These are phyloP conservation scores for Coleophora flavipennella DNA, from an alignment of 2,888 invertebrate species.

Conservation along the genomic window DNA sequence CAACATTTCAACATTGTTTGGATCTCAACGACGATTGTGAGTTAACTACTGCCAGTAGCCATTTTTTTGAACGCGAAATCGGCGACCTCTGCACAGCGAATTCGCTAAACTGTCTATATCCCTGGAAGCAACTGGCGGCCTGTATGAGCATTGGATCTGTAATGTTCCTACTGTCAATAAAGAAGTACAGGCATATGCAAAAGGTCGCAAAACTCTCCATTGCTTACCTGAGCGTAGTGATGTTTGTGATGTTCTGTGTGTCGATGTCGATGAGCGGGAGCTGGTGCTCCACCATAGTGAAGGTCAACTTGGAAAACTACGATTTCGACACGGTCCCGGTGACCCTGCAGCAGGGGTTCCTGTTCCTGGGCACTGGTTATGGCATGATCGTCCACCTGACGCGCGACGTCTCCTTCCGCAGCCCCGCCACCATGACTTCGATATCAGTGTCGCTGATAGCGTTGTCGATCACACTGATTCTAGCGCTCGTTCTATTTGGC, in stretches of 20 bases:
- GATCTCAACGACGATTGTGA: conserved; percentile 55
- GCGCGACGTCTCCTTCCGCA: conserved; percentile 45
- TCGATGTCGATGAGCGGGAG: conserved; percentile 45
- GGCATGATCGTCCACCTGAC: conserved; percentile 46
- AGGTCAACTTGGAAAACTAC: conserved; percentile 25
- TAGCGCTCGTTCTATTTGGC: conserved; percentile 39
- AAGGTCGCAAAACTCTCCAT: conserved; percentile 30
- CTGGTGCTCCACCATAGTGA: conserved; percentile 41
- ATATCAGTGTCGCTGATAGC: conserved; percentile 39
- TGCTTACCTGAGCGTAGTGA: conserved; percentile 28
- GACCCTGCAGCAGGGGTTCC: conserved; percentile 32
- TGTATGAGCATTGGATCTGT: conserved; percentile 23
- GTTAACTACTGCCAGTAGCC: conserved; percentile 49
- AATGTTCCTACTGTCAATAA: conserved; percentile 42
- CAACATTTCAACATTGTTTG: conserved; percentile 53
- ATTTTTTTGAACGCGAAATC: conserved; percentile 50
- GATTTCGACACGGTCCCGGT: conserved; percentile 22
- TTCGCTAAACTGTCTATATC: conserved; percentile 29
- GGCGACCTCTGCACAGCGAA: conserved; percentile 33
- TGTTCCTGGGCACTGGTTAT: conserved; percentile 42
- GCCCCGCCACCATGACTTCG: conserved; percentile 54
- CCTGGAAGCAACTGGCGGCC: conserved; percentile 40
- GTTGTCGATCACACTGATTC: conserved; percentile 29
- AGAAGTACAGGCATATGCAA: conserved; percentile 36
- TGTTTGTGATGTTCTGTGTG: conserved; percentile 41